These are phyloP conservation scores for Noctua janthe DNA, from an alignment of 2,888 invertebrate genomes.

Conservation along the genomic window DNA sequence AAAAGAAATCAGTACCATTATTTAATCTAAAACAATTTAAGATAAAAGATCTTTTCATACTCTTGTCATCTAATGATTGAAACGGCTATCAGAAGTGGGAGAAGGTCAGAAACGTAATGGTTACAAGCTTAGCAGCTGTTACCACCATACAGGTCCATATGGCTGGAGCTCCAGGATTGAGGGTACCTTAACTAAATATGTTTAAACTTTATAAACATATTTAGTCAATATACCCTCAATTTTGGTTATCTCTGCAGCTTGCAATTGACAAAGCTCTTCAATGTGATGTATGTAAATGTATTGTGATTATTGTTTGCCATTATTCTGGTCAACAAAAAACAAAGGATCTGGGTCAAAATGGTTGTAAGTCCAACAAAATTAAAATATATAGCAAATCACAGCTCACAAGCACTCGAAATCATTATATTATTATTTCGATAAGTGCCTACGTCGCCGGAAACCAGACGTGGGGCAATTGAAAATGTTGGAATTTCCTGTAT, in stretches of 20 bases:
- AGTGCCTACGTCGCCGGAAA: not conserved
- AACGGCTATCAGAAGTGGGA: not conserved
- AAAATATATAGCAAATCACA: not conserved
- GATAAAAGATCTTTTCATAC: not conserved
- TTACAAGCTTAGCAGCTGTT: slow-evolving; percentile 5
- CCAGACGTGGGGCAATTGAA: not conserved
- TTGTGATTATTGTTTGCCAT: not conserved
- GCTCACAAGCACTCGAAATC: not conserved
- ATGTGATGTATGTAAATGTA: not conserved
- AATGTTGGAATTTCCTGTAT: not conserved
- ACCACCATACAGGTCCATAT: not conserved
- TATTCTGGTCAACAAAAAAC: slow-evolving; percentile 6
- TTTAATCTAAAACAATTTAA: not conserved
- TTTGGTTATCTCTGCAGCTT: slow-evolving; percentile 5
- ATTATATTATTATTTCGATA: not conserved
- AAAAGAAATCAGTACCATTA: not conserved
- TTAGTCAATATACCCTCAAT: slow-evolving; percentile 11
- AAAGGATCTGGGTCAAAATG: not conserved
- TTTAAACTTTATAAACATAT: not conserved
- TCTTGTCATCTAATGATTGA: slow-evolving; percentile 1
- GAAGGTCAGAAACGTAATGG: not conserved
- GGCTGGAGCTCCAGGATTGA: not conserved
- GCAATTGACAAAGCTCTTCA: not conserved
- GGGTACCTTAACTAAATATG: too few relatives aligned
- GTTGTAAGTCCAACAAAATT: not conserved